These are phyloP conservation scores for Athrips mouffetella DNA, from an alignment of 2,888 invertebrate species.

Conservation along the genomic window DNA sequence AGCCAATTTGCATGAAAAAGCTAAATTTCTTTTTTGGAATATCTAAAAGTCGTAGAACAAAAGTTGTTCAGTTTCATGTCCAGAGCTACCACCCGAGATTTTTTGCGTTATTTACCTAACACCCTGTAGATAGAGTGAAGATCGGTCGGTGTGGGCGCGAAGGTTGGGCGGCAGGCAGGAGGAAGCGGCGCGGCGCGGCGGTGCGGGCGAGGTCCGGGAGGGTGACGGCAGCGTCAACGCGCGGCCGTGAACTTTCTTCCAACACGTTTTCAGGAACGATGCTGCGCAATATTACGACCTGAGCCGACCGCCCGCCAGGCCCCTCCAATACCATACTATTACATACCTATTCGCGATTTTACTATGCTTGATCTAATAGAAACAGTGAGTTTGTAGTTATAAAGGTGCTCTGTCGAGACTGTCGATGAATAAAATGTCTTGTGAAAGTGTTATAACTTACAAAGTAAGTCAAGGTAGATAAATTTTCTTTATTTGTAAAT, in stretches of 20 bases:
- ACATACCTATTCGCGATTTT: slow-evolving; percentile 23
- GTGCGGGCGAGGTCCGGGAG: slow-evolving; percentile 40
- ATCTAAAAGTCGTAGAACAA: too few species aligned
- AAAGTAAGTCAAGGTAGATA: too few species aligned
- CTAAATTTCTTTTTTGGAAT: too few species aligned
- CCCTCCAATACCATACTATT: slow-evolving; percentile 23
- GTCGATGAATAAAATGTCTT: too few species aligned
- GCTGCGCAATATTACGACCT: slow-evolving; percentile 67
- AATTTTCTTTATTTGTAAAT: too few species aligned
- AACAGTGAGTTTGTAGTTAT: too few species aligned
- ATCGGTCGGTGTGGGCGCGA: slow-evolving; percentile 26
- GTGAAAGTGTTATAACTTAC: too few species aligned
- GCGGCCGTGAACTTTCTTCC: slow-evolving; percentile 79
- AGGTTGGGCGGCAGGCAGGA: slow-evolving; percentile 24
- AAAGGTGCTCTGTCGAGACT: too few species aligned
- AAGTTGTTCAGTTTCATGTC: too few species aligned
- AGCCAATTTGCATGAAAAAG: too few species aligned
- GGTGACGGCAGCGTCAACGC: slow-evolving; percentile 71
- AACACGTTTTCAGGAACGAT: slow-evolving; percentile 74
- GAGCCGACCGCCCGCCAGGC: slow-evolving; percentile 36
- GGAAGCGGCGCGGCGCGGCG: slow-evolving; percentile 22
- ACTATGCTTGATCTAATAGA: too few species aligned
- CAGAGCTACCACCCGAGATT: too few species aligned
- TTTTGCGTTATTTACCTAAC: background rate
- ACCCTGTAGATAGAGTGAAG: slow-evolving; percentile 13